Evolutionary conservation across 2,797 vertebrate genomes (phyloP).

Genomic region (Enteromius treurensis): DNA sequence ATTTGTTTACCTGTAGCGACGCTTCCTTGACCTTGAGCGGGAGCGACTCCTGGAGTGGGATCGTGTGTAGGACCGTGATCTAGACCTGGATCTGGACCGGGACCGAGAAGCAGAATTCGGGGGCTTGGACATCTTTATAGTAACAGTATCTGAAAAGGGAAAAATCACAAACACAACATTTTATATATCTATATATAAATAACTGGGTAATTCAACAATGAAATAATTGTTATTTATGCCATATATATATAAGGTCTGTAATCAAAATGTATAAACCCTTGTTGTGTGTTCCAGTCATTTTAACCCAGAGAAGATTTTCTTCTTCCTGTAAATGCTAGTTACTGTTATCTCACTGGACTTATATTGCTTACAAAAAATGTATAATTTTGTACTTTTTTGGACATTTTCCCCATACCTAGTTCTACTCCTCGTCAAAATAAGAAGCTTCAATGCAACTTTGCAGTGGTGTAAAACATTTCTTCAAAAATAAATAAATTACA

Average conservation of each 20-base stretch:
- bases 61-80: conserved; percentile 89
- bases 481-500: no score
- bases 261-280: background rate
- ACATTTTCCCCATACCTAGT: no score
- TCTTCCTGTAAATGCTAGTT: conserved; percentile 48
- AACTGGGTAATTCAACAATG: background rate
- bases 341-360: background rate
- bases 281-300: background rate
- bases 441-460: background rate
- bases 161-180: conserved; percentile 5
- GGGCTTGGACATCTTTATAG: conserved; percentile 90
- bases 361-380: background rate
- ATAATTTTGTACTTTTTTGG: background rate
- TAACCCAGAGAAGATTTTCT: background rate
- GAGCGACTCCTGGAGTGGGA: conserved; percentile 92
- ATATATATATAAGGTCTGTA: background rate
- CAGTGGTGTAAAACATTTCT: background rate
- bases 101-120: conserved; percentile 90
- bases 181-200: no score
- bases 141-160: conserved; percentile 36
- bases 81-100: conserved; percentile 88
- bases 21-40: conserved; percentile 91
- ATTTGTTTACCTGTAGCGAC: conserved; percentile 87
- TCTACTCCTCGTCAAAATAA: no score
- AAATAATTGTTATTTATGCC: background rate